Evolutionary conservation across 2,888 invertebrate genomes (phyloP).

Genomic region (Hylaea fasciaria): DNA sequence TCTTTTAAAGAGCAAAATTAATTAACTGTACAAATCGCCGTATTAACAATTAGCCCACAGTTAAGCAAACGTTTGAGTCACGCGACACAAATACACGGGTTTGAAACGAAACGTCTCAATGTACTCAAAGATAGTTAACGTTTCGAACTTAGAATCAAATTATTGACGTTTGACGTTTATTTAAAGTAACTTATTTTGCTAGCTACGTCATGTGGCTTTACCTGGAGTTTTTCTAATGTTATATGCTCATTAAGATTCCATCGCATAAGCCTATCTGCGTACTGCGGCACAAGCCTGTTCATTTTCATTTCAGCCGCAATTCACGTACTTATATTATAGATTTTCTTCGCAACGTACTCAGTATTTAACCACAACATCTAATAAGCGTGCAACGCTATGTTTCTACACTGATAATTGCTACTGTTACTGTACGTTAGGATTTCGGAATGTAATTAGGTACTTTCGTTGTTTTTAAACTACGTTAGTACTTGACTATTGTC

Average conservation of each 20-base stretch:
- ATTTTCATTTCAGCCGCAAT: constrained; percentile 6
- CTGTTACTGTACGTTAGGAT: no score
- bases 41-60: constrained; percentile 11
- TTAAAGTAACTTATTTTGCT: not conserved
- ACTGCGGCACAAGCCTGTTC: not conserved
- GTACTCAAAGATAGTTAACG: constrained; percentile 1
- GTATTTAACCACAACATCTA: not conserved
- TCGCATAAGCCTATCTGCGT: constrained; percentile 1
- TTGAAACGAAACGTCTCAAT: constrained; percentile 1
- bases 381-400: constrained; percentile 2
- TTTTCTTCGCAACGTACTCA: constrained; percentile 9
- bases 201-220: no score
- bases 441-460: no score
- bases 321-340: constrained; percentile 14
- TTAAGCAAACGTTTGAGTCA: constrained; percentile 17
- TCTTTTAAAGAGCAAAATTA: constrained; percentile 4
- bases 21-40: constrained; percentile 2
- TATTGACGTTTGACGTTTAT: not conserved
- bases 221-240: no score
- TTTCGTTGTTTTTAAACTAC: no score
- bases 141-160: not conserved
- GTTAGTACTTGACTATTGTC: no score
- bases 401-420: constrained; percentile 4
- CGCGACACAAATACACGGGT: constrained; percentile 3
- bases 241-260: not conserved